phyloP scores from a whole-genome alignment of 2,113 vertebrate genomes.

The Riparia riparia region DNA sequence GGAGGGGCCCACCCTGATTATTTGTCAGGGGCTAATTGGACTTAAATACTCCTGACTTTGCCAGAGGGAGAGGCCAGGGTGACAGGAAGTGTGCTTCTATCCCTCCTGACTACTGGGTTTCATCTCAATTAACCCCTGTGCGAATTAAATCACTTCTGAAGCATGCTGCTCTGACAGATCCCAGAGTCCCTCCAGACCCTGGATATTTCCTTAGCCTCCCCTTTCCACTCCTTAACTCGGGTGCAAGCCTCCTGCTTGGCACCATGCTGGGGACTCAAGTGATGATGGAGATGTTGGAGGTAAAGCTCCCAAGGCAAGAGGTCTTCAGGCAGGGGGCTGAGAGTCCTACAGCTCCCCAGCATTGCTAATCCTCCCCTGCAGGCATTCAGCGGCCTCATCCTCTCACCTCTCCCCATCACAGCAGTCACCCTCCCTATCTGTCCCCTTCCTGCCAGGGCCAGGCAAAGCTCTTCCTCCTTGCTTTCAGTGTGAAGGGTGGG shows the following conservation, averaged over 20 bases:
- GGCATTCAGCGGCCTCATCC: not conserved
- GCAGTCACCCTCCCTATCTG: not conserved
- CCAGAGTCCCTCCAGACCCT: not conserved
- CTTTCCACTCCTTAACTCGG: not conserved
- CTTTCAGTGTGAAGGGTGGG: not conserved
- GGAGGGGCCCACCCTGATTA: not conserved
- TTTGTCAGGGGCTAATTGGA: conserved; percentile 31
- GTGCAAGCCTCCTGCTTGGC: not conserved
- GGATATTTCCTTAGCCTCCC: not conserved
- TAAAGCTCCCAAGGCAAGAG: not conserved
- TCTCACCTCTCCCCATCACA: not conserved
- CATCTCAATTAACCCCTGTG: conserved; percentile 4
- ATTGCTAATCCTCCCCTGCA: not conserved
- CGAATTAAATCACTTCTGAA: conserved; percentile 8
- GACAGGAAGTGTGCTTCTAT: conserved; percentile 3
- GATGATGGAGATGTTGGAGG: not conserved
- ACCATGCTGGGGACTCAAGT: not conserved
- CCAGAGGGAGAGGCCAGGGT: not conserved
- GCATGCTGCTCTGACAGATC: not conserved
- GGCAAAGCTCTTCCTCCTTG: not conserved
- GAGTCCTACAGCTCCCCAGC: not conserved
- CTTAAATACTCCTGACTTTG: not conserved
- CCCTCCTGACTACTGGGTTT: not conserved
- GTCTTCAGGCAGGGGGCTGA: not conserved
- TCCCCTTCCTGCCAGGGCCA: conserved; percentile 37